Percentiles rank a stretch among this genome's conserved stretches.
phyloP scores from a whole-genome alignment of 2,113 vertebrate genomes.

The Nycticebus coucang region DNA sequence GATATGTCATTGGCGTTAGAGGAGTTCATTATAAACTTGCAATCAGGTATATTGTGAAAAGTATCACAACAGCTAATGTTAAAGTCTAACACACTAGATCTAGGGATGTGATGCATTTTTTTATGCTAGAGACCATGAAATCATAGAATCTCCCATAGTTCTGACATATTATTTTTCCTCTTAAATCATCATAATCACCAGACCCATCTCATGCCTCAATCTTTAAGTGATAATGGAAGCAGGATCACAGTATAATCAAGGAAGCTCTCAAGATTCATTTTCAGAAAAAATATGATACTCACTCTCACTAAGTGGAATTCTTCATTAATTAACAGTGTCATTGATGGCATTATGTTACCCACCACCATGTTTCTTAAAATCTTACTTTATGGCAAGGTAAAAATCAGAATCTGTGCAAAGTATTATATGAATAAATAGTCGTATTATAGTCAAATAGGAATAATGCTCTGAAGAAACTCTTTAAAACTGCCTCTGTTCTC shows the following conservation, averaged over 20 bases:
- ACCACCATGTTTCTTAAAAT: conserved; percentile 76
- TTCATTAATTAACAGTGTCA: conserved; percentile 82
- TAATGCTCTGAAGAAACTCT: conserved; percentile 51
- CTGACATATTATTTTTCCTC: conserved; percentile 77
- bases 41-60: conserved; percentile 56
- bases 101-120: conserved; percentile 78
- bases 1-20: conserved; percentile 14
- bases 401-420: conserved; percentile 78
- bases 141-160: conserved; percentile 79
- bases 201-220: conserved; percentile 78
- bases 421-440: conserved; percentile 70
- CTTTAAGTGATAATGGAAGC: conserved; percentile 81
- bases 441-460: conserved; percentile 69
- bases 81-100: conserved; percentile 60
- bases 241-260: conserved; percentile 80
- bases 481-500: not conserved
- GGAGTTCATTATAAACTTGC: conserved; percentile 54
- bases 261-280: conserved; percentile 83
- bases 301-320: conserved; percentile 77
- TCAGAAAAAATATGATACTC: conserved; percentile 80
- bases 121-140: conserved; percentile 81
- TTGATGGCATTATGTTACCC: conserved; percentile 59
- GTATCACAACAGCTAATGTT: conserved; percentile 70
- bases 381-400: conserved; percentile 73
- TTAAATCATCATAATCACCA: conserved; percentile 82